These are phyloP conservation scores for Aporophyla nigra DNA, from an alignment of 2,888 invertebrate genomes.

Conservation along the genomic window DNA sequence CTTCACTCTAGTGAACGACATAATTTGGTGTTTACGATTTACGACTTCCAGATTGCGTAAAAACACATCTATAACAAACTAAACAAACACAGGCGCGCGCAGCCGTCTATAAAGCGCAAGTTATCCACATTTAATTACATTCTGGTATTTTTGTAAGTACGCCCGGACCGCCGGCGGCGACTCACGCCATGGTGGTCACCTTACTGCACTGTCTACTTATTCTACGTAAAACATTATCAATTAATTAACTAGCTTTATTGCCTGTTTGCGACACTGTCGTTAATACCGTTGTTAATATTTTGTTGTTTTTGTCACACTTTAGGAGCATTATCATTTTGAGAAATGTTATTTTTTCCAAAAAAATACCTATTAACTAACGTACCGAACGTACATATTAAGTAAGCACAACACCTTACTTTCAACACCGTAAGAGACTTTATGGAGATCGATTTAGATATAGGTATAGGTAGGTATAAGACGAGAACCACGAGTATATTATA, in stretches of 20 bases:
- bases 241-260: slow-evolving; percentile 27
- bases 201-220: slow-evolving; percentile 46
- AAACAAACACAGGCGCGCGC: slow-evolving; percentile 89
- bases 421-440: background rate
- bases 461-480: background rate
- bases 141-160: slow-evolving; percentile 90
- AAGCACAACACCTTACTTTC: background rate
- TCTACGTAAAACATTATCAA: slow-evolving; percentile 42
- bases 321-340: background rate
- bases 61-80: slow-evolving; percentile 90
- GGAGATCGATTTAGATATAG: background rate
- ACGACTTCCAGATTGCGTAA: slow-evolving; percentile 91
- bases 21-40: slow-evolving; percentile 90
- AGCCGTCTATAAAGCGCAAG: slow-evolving; percentile 90
- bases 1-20: slow-evolving; percentile 87
- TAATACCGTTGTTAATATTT: too few species aligned
- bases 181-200: slow-evolving; percentile 83
- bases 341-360: background rate
- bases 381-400: too few species aligned
- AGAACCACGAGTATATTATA: background rate
- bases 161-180: slow-evolving; percentile 87
- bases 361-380: too few species aligned
- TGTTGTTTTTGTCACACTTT: background rate
- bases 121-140: slow-evolving; percentile 91
- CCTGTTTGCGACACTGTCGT: background rate